These are phyloP conservation scores for Athetis lepigone DNA, from an alignment of 2,888 invertebrate genomes.

Conservation along the genomic window DNA sequence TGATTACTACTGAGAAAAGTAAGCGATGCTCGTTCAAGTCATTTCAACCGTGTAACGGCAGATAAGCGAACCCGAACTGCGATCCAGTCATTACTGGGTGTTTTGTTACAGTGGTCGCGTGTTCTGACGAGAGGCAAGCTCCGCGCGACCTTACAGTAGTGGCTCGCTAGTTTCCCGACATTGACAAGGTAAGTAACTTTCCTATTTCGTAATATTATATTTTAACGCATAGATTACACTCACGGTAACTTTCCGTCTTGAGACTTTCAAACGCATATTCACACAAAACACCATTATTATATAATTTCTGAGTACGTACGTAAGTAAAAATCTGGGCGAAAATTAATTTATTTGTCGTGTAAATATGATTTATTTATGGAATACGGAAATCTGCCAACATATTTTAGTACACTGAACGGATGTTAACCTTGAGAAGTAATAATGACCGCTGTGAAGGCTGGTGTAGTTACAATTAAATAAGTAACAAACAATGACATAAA, in stretches of 20 bases:
- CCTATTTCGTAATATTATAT: neutral
- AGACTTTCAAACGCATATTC: too few species aligned
- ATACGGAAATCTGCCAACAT: neutral
- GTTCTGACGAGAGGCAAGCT: slow-evolving; percentile 58
- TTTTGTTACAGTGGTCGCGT: slow-evolving; percentile 57
- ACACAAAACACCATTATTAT: neutral
- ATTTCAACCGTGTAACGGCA: slow-evolving; percentile 35
- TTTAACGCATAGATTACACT: too few species aligned
- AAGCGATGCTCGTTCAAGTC: slow-evolving; percentile 24
- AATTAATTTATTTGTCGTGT: neutral
- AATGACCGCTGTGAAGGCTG: neutral
- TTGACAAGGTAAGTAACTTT: slow-evolving; percentile 29
- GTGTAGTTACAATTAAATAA: neutral
- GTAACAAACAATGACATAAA: neutral
- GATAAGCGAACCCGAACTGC: slow-evolving; percentile 59
- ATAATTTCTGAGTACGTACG: neutral
- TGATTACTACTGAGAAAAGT: neutral
- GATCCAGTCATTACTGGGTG: slow-evolving; percentile 60
- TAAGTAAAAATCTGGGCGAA: neutral
- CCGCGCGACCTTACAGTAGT: slow-evolving; percentile 58
- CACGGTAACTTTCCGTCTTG: too few species aligned
- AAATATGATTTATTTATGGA: neutral
- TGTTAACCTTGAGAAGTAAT: neutral
- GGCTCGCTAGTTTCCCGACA: slow-evolving; percentile 61
- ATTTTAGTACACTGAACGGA: neutral